Base-by-base conservation (phyloP, 2,113 vertebrate genomes). In the Spea multiplicata region DNA sequence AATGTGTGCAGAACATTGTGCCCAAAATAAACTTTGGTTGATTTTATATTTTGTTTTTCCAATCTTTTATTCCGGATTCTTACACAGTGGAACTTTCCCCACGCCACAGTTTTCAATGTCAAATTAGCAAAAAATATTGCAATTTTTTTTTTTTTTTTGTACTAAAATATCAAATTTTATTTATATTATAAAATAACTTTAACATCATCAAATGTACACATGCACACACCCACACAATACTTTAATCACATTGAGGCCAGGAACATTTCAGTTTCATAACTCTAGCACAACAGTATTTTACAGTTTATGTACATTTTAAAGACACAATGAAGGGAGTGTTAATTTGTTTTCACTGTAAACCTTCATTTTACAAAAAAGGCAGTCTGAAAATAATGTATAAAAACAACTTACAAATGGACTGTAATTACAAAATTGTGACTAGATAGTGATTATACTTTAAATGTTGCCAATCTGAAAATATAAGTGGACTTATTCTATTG, bases 371-470 rank as follows among this genome's bases (percentile, higher is more conserved):
- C 95, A 97, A 98, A 98, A 96, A 97, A 99, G 96, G 96, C 96
- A 96, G 91, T 98, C 93, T 96, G 93, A 95, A 97, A 99, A 97
- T 95, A 93, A 95, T 95, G 95, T 98, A 98, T 92, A 99, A 95
- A 99, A 99, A 97, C 92, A 95, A 95, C 94, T 94, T 96, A 97
- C 96, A 97, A 96, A 97, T 94, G 97, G 95, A 94, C 93, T 92
- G 92, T 93, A 93, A 93, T 95, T 96, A 98, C 93, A 98, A 92
- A 98, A 95, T 83, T 92, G 92, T 89, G 91, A 88, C 92, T 94
- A 91, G 77, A 79, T 87, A 83, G 86, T 87, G 16, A 61, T 45
- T 70, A 4, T 78, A 52, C 47, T 57, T 59, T 57, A 57, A 13
- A 78, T 7, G 44, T 55, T 66, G 69, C 76, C 70, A 73, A 79